Base-by-base conservation (phyloP, 2,888 invertebrate species). In the Mythimna impura region DNA sequence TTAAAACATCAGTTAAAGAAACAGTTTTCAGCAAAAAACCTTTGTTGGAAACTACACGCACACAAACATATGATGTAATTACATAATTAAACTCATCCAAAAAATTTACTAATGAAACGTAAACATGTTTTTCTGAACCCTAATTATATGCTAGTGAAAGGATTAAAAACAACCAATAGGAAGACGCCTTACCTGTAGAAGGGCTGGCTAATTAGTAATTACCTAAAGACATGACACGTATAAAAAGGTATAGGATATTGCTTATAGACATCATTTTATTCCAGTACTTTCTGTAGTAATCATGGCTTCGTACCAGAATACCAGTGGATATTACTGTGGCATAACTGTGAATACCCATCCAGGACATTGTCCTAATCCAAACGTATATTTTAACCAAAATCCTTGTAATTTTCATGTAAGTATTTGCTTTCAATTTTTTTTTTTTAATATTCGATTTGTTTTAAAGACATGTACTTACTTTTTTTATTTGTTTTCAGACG, bases 261-360 rank as follows among this genome's bases (percentile, higher is more conserved):
- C 20, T 8, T 8, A n/a, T n/a, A 52, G 50, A 52, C 20, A 52
- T 52, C 20, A 52, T 52, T 52, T n/a, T 52, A n/a, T 52, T n/a
- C 50, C 50, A 52, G 50, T 52, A 20, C n/a, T 52, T 52, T 8
- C n/a, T 52, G 8, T 52, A n/a, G 50, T 7, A 20, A 50, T 50
- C 50, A 50, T 50, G 50, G n/a, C 50, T 52, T 52, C 88, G 36
- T 82, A 83, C 62, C 82, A 85, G 69, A 78, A 83, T 61, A 71
- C 77, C 62, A 79, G 66, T 79, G 77, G 83, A 61, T 69, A 66
- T 58, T 78, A 75, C 70, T 69, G 61, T 47, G 80, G 54, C 20
- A 61, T 40, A 2, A 20, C 30, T 57, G 71, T 64, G 67, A 58
- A 81, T 47, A 69, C 66, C 7, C 66, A 72, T 67, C 71, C 73